Evolutionary conservation across 1,140 invertebrate species (phyloP), one percentile per base, ranked within the genome.

Genomic region (Heliconius hewitsoni): DNA sequence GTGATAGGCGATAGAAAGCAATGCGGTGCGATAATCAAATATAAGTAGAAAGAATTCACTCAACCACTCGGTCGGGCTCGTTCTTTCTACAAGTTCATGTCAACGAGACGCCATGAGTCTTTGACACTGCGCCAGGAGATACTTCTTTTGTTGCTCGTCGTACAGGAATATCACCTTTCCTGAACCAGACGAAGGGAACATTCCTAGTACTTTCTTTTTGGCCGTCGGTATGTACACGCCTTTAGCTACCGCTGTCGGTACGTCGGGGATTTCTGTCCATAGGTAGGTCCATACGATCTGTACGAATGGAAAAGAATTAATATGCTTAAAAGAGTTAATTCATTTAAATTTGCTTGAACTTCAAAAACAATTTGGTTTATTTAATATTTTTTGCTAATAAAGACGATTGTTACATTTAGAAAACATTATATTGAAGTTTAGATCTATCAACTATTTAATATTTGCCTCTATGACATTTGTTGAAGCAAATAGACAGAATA

Each of bases 221-320:
- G 91, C 91, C 0, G 90, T 92, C 8, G 94, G 91, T 23, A 95
- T 88, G 82, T 91, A 95, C 1, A 95, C 94, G 11, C 94, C 94
- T 73, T 92, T 93, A 50, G 86, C 86, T 0, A 93, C 92, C 1
- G 90, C 82, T 8, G 89, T 90, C 19, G 94, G 94, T 70, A 89
- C 84, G 27, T 93, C 92, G 2, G 94, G 93, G 2, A 95, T 86
- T 77, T 95, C 94, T 23, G 87, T 78, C 94, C 94, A 95, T 3
- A 95, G 86, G 82, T 94, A 95, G 13, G 91, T 84, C 94, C 94
- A 95, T 6, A 94, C 88, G 77, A 95, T 93, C 94, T 95, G 72
- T 55, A 19, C 60, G 13, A 30, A 27, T 60, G 19, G 3, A 23
- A 55, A 55, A 55, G 8, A 46, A 16, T 60, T 23, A 60, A 11